Evolutionary conservation across 1,140 invertebrate genomes (phyloP).

Genomic region (Bathynomus jamesi): DNA sequence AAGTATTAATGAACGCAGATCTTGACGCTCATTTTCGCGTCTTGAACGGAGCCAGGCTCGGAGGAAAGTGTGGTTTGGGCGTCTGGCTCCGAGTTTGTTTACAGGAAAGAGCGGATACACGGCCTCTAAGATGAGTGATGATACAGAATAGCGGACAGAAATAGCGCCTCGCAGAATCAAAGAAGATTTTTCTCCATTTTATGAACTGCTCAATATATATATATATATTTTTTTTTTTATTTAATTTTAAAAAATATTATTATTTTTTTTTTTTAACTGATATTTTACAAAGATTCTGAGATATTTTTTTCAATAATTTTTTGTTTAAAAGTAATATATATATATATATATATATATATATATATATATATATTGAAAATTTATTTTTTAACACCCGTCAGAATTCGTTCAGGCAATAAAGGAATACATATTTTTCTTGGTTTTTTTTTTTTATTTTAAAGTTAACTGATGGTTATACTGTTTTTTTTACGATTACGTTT

Average conservation of each 20-base stretch:
- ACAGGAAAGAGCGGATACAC: background rate
- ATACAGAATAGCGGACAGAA: background rate
- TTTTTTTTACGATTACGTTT: too few relatives aligned
- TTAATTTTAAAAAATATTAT: too few relatives aligned
- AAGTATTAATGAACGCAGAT: background rate
- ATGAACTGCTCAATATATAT: background rate
- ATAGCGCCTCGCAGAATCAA: background rate
- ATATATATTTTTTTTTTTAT: background rate
- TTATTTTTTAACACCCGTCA: too few relatives aligned
- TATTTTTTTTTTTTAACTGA: too few relatives aligned
- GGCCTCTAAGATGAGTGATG: background rate
- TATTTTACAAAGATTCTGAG: too few relatives aligned
- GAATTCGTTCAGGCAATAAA: too few relatives aligned
- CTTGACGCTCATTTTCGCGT: background rate
- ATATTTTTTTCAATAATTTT: background rate
- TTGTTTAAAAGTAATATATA: background rate
- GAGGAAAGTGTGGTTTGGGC: background rate
- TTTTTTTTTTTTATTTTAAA: too few relatives aligned
- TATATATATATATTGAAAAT: background rate
- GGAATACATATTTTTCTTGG: too few relatives aligned
- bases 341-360: background rate
- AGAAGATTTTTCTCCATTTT: background rate
- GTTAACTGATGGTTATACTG: too few relatives aligned
- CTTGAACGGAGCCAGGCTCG: background rate
- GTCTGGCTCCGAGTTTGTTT: background rate